Base-by-base conservation (phyloP, 2,888 invertebrate species). In the Ceriagrion tenellum region DNA sequence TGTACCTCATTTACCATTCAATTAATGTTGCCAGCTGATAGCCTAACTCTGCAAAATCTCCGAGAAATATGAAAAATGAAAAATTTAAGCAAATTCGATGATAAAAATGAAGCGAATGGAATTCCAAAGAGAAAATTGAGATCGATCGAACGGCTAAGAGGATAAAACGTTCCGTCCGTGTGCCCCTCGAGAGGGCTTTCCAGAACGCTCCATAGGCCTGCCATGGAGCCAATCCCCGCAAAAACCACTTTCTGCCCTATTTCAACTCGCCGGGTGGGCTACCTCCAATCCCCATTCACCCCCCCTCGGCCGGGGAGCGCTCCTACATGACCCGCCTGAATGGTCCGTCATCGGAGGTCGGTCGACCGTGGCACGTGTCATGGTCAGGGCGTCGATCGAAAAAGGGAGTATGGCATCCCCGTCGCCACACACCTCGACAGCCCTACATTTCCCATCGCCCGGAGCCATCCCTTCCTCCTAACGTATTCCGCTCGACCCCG, bases 281-380 rank as follows among this genome's bases (percentile, higher is more conserved):
- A 20, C 26, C 26, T 4, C 26, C 59, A 12, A 47, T 47, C 47
- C 8, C 81, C 81, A 13, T 35, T 1, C 59, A 6, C 10, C n/a
- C 69, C 6, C n/a, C n/a, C 0, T 26, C n/a, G 26, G 69, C n/a
- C n/a, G 69, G 69, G 3, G 6, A n/a, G 69, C 13, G 13, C 81
- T 35, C 0, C 35, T 81, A 81, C 81, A 35, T 18, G 35, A n/a
- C 16, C 81, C 35, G 23, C n/a, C 35, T 13, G 81, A 81, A 30
- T 35, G 81, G 81, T 35, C 35, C 81, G 81, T 81, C 81, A 81
- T 81, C 35, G 81, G 18, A 13, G 81, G 81, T 81, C 81, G 81
- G 81, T 81, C 35, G 26, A 10, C 81, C 81, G 81, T 81, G 81
- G 81, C 81, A 81, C 81, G 81, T 81, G 81, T 81, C 81, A 81